Conservation (phyloP, 2,113 vertebrate genomes). For the Esox niger region DNA sequence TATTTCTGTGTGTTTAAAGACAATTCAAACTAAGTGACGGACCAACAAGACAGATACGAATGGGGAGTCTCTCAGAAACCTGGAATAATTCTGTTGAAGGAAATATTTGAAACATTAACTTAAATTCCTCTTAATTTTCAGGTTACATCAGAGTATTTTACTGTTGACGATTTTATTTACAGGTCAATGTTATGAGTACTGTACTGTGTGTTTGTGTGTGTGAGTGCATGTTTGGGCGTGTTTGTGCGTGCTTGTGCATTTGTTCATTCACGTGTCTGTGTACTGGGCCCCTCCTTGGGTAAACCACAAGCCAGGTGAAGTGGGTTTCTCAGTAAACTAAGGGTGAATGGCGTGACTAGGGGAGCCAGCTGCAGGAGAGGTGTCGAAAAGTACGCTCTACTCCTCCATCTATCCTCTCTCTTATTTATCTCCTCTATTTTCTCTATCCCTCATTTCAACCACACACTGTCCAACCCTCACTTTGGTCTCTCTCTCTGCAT, state of each 20-base stretch:
- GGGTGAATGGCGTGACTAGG: conserved; percentile 51
- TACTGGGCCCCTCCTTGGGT: conserved; percentile 35
- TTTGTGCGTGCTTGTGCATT: conserved; percentile 12
- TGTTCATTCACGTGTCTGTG: conserved; percentile 37
- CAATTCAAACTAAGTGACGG: too few relatives aligned
- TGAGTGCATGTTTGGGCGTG: conserved; percentile 20
- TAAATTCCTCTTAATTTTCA: too few relatives aligned
- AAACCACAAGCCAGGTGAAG: conserved; percentile 64
- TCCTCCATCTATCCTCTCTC: conserved; percentile 8
- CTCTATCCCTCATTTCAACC: not conserved
- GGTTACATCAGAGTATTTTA: too few relatives aligned
- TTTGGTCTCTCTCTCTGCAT: not conserved
- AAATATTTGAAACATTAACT: too few relatives aligned
- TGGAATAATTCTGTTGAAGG: too few relatives aligned
- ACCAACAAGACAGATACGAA: too few relatives aligned
- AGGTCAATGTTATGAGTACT: too few relatives aligned
- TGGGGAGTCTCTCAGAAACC: too few relatives aligned
- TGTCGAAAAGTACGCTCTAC: conserved; percentile 51
- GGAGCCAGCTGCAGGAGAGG: conserved; percentile 60
- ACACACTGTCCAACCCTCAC: not conserved
- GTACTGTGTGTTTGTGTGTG: conserved; percentile 19
- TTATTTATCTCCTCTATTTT: conserved; percentile 18
- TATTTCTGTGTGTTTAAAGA: too few relatives aligned
- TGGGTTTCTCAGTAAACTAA: conserved; percentile 44
- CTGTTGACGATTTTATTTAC: too few relatives aligned